A percentile compares a stretch with the other conserved stretches of the same genome.
phyloP scores from a whole-genome alignment of 2,113 vertebrate species.

The Phaethon lepturus region DNA sequence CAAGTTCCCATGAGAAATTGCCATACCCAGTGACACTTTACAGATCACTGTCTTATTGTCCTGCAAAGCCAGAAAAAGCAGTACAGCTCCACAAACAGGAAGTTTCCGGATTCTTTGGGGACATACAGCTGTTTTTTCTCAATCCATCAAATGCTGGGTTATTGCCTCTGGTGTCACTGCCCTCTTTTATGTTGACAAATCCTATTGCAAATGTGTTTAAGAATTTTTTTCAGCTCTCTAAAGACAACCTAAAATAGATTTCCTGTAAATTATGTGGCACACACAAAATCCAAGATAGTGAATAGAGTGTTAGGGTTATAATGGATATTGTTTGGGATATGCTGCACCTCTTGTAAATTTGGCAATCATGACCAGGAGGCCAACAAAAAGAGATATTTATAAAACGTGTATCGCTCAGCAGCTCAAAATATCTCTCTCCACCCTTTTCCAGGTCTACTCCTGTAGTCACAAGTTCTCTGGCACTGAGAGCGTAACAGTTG shows the following conservation, averaged over 20 bases:
- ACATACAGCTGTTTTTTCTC: background rate
- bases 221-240: background rate
- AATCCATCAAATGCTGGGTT: background rate
- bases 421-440: slow-evolving; percentile 11
- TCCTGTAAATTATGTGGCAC: background rate
- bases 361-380: background rate
- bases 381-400: slow-evolving; percentile 27
- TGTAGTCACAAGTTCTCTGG: background rate
- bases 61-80: background rate
- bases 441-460: background rate
- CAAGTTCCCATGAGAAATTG: background rate
- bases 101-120: slow-evolving; percentile 16
- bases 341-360: background rate
- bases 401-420: background rate
- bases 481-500: background rate
- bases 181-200: slow-evolving; percentile 32
- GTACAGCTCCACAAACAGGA: slow-evolving; percentile 1
- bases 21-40: background rate
- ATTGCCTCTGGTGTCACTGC: background rate
- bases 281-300: background rate
- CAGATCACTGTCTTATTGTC: background rate
- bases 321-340: background rate
- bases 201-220: slow-evolving; percentile 7
- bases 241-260: slow-evolving; percentile 26
- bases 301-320: background rate